phyloP scores from a whole-genome alignment of 2,888 invertebrate genomes.

The Sesia bembeciformis region DNA sequence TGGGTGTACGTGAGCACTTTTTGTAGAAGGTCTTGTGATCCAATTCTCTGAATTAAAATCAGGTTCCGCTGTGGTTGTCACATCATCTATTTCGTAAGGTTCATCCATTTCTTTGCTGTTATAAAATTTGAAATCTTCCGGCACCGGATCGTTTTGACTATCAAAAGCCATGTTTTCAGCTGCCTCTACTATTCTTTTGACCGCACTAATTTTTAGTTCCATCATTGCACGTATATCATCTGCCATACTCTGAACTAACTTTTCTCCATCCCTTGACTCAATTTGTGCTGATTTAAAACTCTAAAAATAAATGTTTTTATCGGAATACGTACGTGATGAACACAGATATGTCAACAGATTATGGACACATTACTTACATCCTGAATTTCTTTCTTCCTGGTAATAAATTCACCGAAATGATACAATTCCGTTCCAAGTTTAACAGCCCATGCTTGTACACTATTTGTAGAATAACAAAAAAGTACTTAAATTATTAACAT shows the following conservation, averaged over 20 bases:
- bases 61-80: slow-evolving; percentile 71
- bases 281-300: slow-evolving; percentile 87
- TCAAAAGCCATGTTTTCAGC: slow-evolving; percentile 87
- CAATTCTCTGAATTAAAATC: slow-evolving; percentile 66
- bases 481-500: slow-evolving; percentile 8
- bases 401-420: slow-evolving; percentile 86
- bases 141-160: slow-evolving; percentile 65
- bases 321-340: not conserved
- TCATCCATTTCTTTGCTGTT: slow-evolving; percentile 82
- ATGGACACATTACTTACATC: slow-evolving; percentile 72
- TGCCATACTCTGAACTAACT: slow-evolving; percentile 87
- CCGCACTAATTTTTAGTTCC: slow-evolving; percentile 90
- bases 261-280: slow-evolving; percentile 82
- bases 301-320: slow-evolving; percentile 36
- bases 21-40: slow-evolving; percentile 71
- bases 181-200: slow-evolving; percentile 90
- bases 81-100: slow-evolving; percentile 62
- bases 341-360: not conserved
- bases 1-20: slow-evolving; percentile 77
- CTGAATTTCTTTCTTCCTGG: slow-evolving; percentile 84
- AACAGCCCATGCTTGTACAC: slow-evolving; percentile 87
- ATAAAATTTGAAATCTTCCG: slow-evolving; percentile 78
- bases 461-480: slow-evolving; percentile 29
- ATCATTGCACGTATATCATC: slow-evolving; percentile 91
- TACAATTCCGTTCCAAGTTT: slow-evolving; percentile 86